A percentile compares a stretch with the other conserved stretches of the same genome.
These are phyloP conservation scores for Danio kyathit DNA, from an alignment of 2,797 vertebrate genomes.

Conservation along the genomic window DNA sequence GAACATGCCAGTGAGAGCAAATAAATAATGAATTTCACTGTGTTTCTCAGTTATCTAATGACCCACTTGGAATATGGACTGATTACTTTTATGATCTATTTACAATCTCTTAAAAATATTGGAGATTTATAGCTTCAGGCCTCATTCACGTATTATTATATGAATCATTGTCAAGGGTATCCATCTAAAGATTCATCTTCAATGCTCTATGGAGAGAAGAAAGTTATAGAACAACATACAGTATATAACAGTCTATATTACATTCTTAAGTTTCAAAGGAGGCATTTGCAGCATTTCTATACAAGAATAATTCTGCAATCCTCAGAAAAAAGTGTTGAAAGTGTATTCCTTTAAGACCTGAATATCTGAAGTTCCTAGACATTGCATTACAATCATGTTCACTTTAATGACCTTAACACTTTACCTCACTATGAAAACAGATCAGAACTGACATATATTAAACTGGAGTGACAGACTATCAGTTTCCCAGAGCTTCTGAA, in stretches of 20 bases:
- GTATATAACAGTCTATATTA: too few relatives aligned
- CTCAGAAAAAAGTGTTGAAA: background rate
- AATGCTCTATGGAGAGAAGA: background rate
- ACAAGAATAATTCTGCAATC: background rate
- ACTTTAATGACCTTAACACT: slow-evolving; percentile 15
- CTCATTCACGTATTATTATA: background rate
- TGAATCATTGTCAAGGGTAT: background rate
- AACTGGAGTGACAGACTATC: slow-evolving; percentile 38
- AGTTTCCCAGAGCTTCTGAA: slow-evolving; percentile 3
- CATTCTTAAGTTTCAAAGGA: too few relatives aligned
- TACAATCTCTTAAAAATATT: background rate
- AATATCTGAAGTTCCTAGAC: background rate
- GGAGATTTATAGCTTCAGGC: background rate
- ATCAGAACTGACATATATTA: slow-evolving; percentile 43
- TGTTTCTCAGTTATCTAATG: background rate
- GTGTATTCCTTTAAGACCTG: background rate
- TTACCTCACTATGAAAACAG: slow-evolving; percentile 33
- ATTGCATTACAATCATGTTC: slow-evolving; percentile 15
- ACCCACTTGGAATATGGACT: background rate
- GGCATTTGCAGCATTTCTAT: background rate
- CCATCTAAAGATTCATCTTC: background rate
- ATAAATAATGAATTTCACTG: background rate
- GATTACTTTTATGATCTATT: background rate
- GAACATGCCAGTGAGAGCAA: background rate
- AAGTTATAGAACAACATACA: background rate